phyloP scores from a whole-genome alignment of 2,888 invertebrate species.

The Cataglyphis livida region DNA sequence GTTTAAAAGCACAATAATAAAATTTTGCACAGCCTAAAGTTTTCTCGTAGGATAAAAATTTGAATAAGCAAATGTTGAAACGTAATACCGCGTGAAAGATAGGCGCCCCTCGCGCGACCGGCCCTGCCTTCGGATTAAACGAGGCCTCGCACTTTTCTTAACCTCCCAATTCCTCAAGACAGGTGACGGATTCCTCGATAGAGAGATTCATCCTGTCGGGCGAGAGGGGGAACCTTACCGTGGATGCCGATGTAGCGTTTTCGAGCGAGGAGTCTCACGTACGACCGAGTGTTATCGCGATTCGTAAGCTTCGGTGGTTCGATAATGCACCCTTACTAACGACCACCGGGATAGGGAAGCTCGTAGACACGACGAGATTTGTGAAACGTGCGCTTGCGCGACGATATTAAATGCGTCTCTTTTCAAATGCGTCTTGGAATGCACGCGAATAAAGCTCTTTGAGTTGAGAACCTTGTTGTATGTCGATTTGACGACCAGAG shows the following conservation, averaged over 20 bases:
- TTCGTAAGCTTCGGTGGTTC: neutral
- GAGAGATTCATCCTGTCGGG: neutral
- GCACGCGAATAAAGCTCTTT: neutral
- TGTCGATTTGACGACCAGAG: conserved; percentile 20
- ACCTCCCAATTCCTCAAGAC: conserved; percentile 24
- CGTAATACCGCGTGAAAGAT: no score
- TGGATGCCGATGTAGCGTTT: conserved; percentile 9
- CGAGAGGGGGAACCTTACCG: conserved; percentile 25
- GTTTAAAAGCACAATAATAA: neutral
- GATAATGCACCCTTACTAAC: conserved; percentile 27
- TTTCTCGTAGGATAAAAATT: neutral
- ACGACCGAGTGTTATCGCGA: neutral
- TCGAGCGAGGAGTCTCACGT: neutral
- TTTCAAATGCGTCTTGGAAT: neutral
- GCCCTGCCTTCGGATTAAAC: neutral
- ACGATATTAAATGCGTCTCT: neutral
- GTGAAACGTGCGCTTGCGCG: conserved; percentile 33
- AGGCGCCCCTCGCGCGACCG: neutral
- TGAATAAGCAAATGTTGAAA: neutral
- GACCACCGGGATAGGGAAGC: neutral
- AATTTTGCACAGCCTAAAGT: neutral
- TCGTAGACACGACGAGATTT: neutral
- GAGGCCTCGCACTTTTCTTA: conserved; percentile 26
- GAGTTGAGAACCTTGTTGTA: neutral
- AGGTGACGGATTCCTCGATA: conserved; percentile 9